Conservation (phyloP, 2,113 vertebrate genomes). For the Clarias gariepinus region DNA sequence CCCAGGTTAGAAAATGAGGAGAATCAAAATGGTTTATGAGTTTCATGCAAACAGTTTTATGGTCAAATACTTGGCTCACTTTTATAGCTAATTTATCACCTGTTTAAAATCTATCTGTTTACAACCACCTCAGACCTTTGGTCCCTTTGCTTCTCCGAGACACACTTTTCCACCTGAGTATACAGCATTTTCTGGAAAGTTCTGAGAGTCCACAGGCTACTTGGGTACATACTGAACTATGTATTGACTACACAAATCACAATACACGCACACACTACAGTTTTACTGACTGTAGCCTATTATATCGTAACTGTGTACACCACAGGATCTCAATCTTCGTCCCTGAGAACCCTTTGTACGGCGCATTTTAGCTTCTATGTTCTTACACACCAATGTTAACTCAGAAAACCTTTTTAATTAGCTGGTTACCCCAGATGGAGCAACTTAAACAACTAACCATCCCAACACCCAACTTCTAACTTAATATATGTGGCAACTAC, state of each 20-base stretch:
- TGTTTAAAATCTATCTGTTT: constrained; percentile 60
- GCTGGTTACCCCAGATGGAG: neutral
- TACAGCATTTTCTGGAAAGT: neutral
- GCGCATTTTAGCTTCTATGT: neutral
- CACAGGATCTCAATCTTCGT: neutral
- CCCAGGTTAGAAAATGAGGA: neutral
- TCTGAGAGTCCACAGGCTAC: neutral
- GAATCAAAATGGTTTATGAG: constrained; percentile 45
- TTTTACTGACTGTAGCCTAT: neutral
- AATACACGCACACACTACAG: too few relatives aligned
- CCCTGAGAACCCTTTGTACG: neutral
- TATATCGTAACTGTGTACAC: neutral
- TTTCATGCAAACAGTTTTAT: constrained; percentile 56
- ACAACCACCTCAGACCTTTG: constrained; percentile 68
- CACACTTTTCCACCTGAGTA: neutral
- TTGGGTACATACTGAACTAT: neutral
- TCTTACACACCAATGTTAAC: neutral
- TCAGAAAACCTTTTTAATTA: neutral
- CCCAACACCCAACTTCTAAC: neutral
- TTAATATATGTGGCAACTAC: neutral
- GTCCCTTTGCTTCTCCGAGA: constrained; percentile 29
- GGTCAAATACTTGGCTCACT: constrained; percentile 58
- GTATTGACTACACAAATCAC: neutral
- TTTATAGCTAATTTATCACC: constrained; percentile 74
- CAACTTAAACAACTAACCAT: neutral